Percentiles rank a stretch among this genome's conserved stretches.
Evolutionary conservation across 1,140 invertebrate genomes (phyloP).

Genomic region (Drosophila oshimai): DNA sequence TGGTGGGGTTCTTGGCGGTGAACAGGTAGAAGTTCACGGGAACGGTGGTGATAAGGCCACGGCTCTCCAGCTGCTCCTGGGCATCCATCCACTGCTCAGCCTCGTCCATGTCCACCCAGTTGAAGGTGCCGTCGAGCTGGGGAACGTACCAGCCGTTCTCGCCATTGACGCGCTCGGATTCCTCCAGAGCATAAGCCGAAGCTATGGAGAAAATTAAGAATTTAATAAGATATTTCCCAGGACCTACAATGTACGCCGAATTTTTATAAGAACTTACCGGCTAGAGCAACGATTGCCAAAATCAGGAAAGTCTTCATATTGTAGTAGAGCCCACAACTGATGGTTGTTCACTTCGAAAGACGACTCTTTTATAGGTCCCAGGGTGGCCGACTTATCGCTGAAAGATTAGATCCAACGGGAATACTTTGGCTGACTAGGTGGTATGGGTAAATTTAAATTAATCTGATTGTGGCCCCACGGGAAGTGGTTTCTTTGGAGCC

Average conservation of each 20-base stretch:
- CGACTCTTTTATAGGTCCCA: conserved; percentile 19
- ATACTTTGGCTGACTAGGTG: neutral
- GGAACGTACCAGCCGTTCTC: conserved; percentile 81
- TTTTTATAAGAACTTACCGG: neutral
- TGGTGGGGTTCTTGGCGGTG: conserved; percentile 54
- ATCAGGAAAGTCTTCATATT: conserved; percentile 28
- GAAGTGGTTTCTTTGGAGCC: conserved; percentile 9
- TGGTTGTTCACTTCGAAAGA: neutral
- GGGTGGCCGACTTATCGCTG: conserved; percentile 17
- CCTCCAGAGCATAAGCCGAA: conserved; percentile 49
- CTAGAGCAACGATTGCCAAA: conserved; percentile 15
- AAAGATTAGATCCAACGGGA: conserved; percentile 1
- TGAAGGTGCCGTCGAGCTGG: conserved; percentile 54
- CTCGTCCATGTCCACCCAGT: conserved; percentile 67
- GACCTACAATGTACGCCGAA: accelerated
- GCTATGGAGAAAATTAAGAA: neutral
- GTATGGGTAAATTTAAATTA: conserved; percentile 7
- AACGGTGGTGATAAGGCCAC: conserved; percentile 37
- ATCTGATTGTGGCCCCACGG: conserved; percentile 8
- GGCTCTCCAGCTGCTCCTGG: conserved; percentile 38
- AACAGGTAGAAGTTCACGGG: conserved; percentile 70
- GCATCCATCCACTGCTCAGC: conserved; percentile 51
- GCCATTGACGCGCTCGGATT: conserved; percentile 63
- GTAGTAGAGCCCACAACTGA: conserved; percentile 15
- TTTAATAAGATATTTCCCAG: neutral